Conservation (phyloP, 2,888 invertebrate genomes). For the Lithosia quadra region DNA sequence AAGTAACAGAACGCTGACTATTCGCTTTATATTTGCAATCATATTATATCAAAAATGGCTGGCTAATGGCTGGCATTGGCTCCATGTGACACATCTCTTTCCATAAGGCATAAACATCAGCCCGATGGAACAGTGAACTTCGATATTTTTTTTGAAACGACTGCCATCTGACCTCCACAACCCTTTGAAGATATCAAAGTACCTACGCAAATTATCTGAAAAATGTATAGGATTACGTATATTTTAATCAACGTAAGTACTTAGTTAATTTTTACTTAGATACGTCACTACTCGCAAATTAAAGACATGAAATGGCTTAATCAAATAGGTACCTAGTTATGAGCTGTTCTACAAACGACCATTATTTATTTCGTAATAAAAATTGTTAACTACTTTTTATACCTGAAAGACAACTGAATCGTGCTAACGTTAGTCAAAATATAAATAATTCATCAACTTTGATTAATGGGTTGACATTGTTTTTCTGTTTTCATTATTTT, state of each 20-base stretch:
- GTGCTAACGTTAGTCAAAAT: background rate
- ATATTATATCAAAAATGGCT: too few relatives aligned
- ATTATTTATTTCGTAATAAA: constrained; percentile 1
- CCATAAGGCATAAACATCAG: too few relatives aligned
- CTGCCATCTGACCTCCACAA: too few relatives aligned
- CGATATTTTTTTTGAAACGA: too few relatives aligned
- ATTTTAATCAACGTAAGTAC: background rate
- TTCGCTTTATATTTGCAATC: too few relatives aligned
- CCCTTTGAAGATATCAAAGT: too few relatives aligned
- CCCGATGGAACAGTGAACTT: too few relatives aligned
- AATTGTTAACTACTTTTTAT: background rate
- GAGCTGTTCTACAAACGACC: background rate
- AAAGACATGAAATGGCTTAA: background rate
- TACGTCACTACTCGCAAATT: background rate
- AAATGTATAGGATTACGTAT: too few relatives aligned
- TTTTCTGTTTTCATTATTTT: background rate
- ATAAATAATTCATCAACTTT: background rate
- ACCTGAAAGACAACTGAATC: background rate
- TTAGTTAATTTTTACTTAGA: background rate
- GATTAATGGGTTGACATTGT: background rate
- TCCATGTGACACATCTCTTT: too few relatives aligned
- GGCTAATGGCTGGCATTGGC: too few relatives aligned
- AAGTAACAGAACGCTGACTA: too few relatives aligned
- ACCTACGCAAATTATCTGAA: background rate
- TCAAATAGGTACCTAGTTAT: too few relatives aligned